Evolutionary conservation across 92 coral and sea anemone genomes (phyloP).

Genomic region (Actinostola sp.): DNA sequence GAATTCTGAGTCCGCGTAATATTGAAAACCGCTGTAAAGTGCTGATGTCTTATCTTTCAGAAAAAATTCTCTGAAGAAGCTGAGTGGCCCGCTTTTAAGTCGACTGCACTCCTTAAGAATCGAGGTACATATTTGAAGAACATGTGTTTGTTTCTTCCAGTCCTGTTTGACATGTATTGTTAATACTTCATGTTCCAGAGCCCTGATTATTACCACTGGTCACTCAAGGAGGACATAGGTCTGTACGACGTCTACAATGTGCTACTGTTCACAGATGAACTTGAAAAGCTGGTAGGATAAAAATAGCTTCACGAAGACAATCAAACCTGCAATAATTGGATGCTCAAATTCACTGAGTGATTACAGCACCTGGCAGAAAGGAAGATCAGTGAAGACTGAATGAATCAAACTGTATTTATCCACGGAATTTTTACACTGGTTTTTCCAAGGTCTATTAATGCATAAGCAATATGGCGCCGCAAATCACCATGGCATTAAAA

Average conservation of each 20-base stretch:
- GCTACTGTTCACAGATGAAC: slow-evolving; percentile 15
- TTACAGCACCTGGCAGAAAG: too few species aligned
- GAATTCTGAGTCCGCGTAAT: too few species aligned
- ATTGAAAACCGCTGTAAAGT: too few species aligned
- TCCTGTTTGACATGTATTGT: neutral
- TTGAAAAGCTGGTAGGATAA: slow-evolving; percentile 18
- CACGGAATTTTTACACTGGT: too few species aligned
- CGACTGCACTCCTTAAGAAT: slow-evolving; percentile 67
- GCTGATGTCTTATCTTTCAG: slow-evolving; percentile 21
- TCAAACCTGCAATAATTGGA: too few species aligned
- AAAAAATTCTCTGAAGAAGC: slow-evolving; percentile 41
- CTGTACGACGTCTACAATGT: slow-evolving; percentile 14
- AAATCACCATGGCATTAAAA: too few species aligned
- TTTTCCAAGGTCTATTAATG: too few species aligned
- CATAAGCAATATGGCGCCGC: too few species aligned
- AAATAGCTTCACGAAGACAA: too few species aligned
- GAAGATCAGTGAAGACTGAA: too few species aligned
- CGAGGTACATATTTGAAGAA: slow-evolving; percentile 47
- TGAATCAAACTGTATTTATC: too few species aligned
- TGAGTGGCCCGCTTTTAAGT: slow-evolving; percentile 54
- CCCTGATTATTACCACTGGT: slow-evolving; percentile 26
- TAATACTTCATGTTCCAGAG: slow-evolving; percentile 9
- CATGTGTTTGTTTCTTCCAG: neutral
- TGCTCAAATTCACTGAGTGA: too few species aligned
- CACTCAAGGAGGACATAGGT: slow-evolving; percentile 14